Base-by-base conservation (phyloP, 2,113 vertebrate species). In the Myrmecophaga tridactyla region DNA sequence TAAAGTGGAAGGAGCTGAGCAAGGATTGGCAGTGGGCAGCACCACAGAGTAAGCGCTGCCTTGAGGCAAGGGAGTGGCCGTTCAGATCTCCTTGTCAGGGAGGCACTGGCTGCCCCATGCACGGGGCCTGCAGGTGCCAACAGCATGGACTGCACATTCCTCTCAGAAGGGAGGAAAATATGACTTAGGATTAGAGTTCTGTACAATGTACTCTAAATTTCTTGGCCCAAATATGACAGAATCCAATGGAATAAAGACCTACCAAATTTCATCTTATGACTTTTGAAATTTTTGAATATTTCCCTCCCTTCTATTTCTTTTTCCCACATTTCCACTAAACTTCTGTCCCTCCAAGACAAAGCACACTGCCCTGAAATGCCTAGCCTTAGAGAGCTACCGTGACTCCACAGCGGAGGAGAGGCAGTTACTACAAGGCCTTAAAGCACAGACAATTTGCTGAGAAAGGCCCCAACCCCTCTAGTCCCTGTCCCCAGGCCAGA, bases 351-450 rank as follows among this genome's bases (percentile, higher is more conserved):
- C 18, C 10, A 12, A 34, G n/a, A 70, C 43, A 29, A 39, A 94
- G 21, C 56, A 13, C n/a, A 10, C 39, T 1, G 36, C 21, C 27
- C 41, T 17, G 3, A 21, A 31, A 3, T 3, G 12, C 67, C 53
- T 63, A 41, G 67, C 25, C 67, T 4, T 1, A 1, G 41, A 39
- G 60, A 21, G 48, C 25, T 17, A 0, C 25, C 6, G 15, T 1
- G 15, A 29, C 60, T 0, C 5, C 23, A 14, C 0, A 0, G 53
- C 4, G 8, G 80, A 46, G 46, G 63, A 17, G 18, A 2, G 0
- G 11, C 1, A 3, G 23, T 39, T 34, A 12, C 53, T 39, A 43
- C 3, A 2, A 3, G 51, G 36, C 46, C 51, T 20, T 29, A 25
- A 63, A 34, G 75, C 76, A 11, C 78, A 2, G 29, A 69, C 1